Base-by-base conservation (phyloP, 30 jellyfish, hydroid and myxozoan genomes). In the Pelagia noctiluca region DNA sequence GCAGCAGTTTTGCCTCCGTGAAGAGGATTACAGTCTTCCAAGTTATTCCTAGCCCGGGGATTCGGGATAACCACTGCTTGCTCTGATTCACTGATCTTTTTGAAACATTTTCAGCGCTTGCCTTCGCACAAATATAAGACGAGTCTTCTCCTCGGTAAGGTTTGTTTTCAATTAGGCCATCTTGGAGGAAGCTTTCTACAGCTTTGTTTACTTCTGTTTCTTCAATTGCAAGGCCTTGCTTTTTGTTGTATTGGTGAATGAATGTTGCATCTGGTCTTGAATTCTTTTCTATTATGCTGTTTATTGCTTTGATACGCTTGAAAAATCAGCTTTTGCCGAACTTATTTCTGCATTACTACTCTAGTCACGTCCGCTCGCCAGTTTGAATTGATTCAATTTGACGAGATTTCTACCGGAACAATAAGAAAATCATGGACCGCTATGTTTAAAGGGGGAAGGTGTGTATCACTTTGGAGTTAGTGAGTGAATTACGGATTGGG, bases 221-320 rank as follows among this genome's bases (percentile, higher is more conserved):
- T 72, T 72, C 84, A 72, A 36, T 3, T 48, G 71, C 84, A 36
- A 72, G 84, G 60, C 84, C 84, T 72, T 72, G 72, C 72, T 72
- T 46, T 46, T 64, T 72, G 63, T 33, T 64, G 54, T 70, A 70
- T 30, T 70, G 82, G 82, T 70, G 54, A 70, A 70, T 70, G 53
- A 66, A 70, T 70, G 82, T 70, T 70, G 54, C 31, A 70, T 70
- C 82, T 70, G 68, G 82, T 32, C 82, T 72, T 42, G 57, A 42
- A 42, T 42, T 42, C 57, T 42, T 42, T 42, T 42, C 57, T 42
- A 8, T 42, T 1, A 47, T 72, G 84, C 72, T 4, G 3, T 72
- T 72, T 72, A 72, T 72, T 72, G 84, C 84, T 72, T 37, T 71
- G 25, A 71, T 48, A 72, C 84, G 71, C 74, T 72, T 72, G 84